Evolutionary conservation across 2,113 vertebrate species (phyloP).

Genomic region (Platichthys flesus): DNA sequence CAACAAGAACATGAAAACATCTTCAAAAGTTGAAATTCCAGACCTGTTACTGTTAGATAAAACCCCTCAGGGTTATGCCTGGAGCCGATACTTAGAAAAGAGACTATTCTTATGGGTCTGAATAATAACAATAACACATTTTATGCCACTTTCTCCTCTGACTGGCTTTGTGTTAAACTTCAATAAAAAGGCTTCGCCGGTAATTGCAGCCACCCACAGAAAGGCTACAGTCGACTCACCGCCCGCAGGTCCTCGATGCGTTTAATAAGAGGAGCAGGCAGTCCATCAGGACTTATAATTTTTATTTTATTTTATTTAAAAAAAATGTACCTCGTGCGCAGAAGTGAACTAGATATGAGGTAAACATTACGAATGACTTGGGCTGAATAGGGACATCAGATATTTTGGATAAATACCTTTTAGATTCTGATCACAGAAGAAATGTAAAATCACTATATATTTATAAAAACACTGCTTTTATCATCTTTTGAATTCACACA

Average conservation of each 20-base stretch:
- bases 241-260: constrained; percentile 94
- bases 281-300: constrained; percentile 84
- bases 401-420: no score
- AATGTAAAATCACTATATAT: no score
- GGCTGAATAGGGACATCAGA: no score
- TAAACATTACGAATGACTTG: no score
- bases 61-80: constrained; percentile 13
- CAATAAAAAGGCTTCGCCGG: constrained; percentile 28
- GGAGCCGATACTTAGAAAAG: constrained; percentile 3
- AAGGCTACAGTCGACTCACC: constrained; percentile 85
- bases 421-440: no score
- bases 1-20: constrained; percentile 35
- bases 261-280: constrained; percentile 90
- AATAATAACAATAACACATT: constrained; percentile 35
- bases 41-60: constrained; percentile 44
- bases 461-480: no score
- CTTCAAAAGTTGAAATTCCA: constrained; percentile 4
- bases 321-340: no score
- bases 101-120: constrained; percentile 23
- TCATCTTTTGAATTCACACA: no score
- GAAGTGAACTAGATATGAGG: no score
- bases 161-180: constrained; percentile 39
- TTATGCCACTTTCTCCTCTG: constrained; percentile 27
- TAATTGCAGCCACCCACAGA: constrained; percentile 49
- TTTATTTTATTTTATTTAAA: no score